Percentiles rank a stretch among this genome's conserved stretches.
These are phyloP conservation scores for Abramis brama DNA, from an alignment of 2,113 vertebrate species.

Conservation along the genomic window DNA sequence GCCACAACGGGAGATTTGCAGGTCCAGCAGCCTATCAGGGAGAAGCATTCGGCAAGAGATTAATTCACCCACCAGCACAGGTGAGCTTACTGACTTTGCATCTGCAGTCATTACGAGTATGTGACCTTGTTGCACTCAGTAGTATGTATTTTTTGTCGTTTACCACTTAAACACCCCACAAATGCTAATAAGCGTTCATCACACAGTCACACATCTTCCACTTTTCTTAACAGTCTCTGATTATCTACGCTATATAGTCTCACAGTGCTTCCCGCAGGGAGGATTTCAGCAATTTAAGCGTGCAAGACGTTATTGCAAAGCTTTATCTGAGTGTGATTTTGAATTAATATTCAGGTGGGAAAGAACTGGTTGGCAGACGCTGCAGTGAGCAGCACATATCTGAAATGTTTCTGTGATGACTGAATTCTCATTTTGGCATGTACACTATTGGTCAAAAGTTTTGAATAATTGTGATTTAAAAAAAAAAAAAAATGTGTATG, in stretches of 20 bases:
- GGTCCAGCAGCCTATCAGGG: conserved; percentile 90
- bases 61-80: conserved; percentile 98
- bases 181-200: background rate
- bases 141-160: background rate
- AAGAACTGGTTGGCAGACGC: background rate
- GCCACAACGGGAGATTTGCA: conserved; percentile 92
- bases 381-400: background rate
- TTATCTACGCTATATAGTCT: background rate
- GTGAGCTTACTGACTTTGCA: conserved; percentile 64
- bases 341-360: background rate
- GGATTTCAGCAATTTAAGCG: background rate
- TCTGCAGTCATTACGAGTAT: background rate
- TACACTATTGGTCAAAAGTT: too few species aligned
- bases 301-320: conserved; percentile 8
- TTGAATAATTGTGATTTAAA: too few species aligned
- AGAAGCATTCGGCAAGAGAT: conserved; percentile 97
- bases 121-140: background rate
- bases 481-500: too few species aligned
- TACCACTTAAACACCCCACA: background rate
- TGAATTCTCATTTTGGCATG: too few species aligned
- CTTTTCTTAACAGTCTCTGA: background rate
- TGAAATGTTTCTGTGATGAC: background rate
- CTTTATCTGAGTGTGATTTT: conserved; percentile 4
- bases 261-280: background rate
- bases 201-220: background rate